A percentile compares a stretch with the other conserved stretches of the same genome.
Conservation (phyloP, 2,113 vertebrate species). For the Gallinago media region DNA sequence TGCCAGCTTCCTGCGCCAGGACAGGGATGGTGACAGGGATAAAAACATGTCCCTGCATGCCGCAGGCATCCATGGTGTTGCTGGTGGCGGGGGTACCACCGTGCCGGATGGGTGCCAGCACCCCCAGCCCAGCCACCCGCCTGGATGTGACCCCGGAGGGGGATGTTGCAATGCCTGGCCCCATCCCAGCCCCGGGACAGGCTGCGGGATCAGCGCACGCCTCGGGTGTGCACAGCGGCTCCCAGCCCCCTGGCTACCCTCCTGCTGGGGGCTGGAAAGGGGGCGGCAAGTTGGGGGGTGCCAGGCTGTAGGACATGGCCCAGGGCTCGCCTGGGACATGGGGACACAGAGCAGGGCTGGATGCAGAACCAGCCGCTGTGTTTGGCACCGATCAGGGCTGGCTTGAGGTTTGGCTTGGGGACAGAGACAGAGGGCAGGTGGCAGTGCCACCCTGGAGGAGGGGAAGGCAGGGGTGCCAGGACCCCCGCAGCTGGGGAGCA, state of each 20-base stretch:
- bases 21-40: fast-evolving
- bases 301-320: fast-evolving
- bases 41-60: fast-evolving
- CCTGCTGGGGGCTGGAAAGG: fast-evolving
- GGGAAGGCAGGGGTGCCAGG: background rate
- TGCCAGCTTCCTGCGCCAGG: background rate
- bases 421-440: background rate
- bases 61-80: fast-evolving
- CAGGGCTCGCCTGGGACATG: fast-evolving
- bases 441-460: background rate
- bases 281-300: fast-evolving
- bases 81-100: fast-evolving
- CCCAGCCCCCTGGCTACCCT: fast-evolving
- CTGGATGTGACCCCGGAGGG: background rate
- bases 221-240: background rate
- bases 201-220: background rate
- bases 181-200: background rate
- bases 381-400: fast-evolving
- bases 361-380: fast-evolving
- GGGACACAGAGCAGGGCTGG: background rate
- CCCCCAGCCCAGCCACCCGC: fast-evolving
- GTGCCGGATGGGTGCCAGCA: fast-evolving
- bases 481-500: fast-evolving
- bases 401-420: background rate
- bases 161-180: conserved; percentile 25